phyloP scores from a whole-genome alignment of 2,797 vertebrate genomes.

The Manis pentadactyla region DNA sequence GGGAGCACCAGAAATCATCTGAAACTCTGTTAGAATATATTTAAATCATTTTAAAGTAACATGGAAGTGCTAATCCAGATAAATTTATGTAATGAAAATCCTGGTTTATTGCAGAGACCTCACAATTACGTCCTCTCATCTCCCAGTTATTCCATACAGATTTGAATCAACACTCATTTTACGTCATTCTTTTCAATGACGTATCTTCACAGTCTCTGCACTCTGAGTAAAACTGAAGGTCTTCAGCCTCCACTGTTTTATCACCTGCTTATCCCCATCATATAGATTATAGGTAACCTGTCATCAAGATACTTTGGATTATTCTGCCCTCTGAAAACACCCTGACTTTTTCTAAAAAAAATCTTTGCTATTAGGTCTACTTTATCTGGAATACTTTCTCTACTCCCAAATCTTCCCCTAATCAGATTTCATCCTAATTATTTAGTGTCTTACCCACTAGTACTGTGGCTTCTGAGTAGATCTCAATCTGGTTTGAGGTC shows the following conservation, averaged over 20 bases:
- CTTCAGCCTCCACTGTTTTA: not conserved
- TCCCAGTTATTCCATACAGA: not conserved
- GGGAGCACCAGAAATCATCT: slow-evolving; percentile 1
- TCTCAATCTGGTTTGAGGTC: not conserved
- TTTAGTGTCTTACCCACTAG: not conserved
- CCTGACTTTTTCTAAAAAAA: not conserved
- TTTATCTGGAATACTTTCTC: not conserved
- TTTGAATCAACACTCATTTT: not conserved
- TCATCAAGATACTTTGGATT: not conserved
- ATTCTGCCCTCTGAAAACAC: not conserved
- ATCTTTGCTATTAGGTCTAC: not conserved
- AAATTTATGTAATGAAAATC: slow-evolving; percentile 2
- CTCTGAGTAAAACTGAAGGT: not conserved
- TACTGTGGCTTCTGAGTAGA: not conserved
- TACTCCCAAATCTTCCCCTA: not conserved
- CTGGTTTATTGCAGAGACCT: not conserved
- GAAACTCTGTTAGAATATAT: slow-evolving; percentile 36
- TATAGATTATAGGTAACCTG: not conserved
- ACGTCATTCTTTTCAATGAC: not conserved
- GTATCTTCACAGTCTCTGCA: not conserved
- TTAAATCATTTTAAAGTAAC: slow-evolving; percentile 49
- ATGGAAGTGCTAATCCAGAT: not conserved
- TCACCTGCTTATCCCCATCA: not conserved
- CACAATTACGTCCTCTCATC: not conserved
- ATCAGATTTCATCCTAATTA: not conserved